Conservation (phyloP, 2,113 vertebrate species). For the Ceyx melanurus region DNA sequence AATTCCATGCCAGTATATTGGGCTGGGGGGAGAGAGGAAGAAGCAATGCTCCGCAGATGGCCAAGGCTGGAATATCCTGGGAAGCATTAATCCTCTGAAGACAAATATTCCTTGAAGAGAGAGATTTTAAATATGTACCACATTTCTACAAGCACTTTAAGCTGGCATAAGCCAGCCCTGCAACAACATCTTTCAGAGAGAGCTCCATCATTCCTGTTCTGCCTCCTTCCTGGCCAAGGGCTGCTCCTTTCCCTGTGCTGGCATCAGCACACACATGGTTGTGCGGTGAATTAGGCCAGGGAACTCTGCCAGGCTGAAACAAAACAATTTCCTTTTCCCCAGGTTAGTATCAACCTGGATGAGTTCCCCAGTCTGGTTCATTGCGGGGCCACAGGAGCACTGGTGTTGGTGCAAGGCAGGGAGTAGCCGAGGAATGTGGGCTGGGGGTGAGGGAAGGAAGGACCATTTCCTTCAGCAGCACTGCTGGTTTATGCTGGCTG, state of each 20-base stretch:
- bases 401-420: neutral
- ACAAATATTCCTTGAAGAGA: slow-evolving; percentile 36
- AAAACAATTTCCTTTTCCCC: slow-evolving; percentile 50
- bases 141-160: neutral
- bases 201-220: neutral
- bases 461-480: slow-evolving; percentile 32
- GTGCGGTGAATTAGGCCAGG: slow-evolving; percentile 35
- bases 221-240: slow-evolving; percentile 14
- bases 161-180: slow-evolving; percentile 32
- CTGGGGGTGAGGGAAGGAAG: slow-evolving; percentile 22
- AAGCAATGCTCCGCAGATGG: slow-evolving; percentile 50
- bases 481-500: slow-evolving; percentile 43
- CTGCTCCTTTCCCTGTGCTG: slow-evolving; percentile 16
- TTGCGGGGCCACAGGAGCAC: slow-evolving; percentile 11
- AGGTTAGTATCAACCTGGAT: slow-evolving; percentile 58
- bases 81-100: slow-evolving; percentile 59
- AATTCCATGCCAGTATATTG: slow-evolving; percentile 47
- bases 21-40: neutral
- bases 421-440: slow-evolving; percentile 38
- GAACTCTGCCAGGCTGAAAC: slow-evolving; percentile 50
- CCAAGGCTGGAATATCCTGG: slow-evolving; percentile 35
- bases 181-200: neutral
- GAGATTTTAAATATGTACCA: neutral
- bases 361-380: slow-evolving; percentile 59
- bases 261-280: slow-evolving; percentile 10